A percentile compares a stretch with the other conserved stretches of the same genome.
phyloP scores from a whole-genome alignment of 2,797 vertebrate species.

The Linurgus olivaceus region DNA sequence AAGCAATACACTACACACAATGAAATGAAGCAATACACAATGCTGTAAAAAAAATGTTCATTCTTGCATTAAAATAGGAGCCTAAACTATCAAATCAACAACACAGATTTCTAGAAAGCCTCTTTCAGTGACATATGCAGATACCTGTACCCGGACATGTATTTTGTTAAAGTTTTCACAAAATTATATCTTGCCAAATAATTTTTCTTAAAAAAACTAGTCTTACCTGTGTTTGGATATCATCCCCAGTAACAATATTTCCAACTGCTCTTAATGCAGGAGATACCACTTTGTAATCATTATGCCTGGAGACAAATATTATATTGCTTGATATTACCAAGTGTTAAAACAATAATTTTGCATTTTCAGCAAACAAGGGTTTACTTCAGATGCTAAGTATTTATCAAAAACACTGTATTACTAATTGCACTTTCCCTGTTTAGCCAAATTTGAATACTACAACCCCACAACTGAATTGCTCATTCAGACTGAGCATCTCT shows the following conservation, averaged over 20 bases:
- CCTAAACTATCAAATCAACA: not conserved
- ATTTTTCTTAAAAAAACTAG: not conserved
- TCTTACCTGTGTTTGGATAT: slow-evolving; percentile 93
- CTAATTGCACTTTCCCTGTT: not conserved
- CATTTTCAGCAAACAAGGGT: not conserved
- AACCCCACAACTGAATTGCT: not conserved
- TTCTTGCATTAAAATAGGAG: not conserved
- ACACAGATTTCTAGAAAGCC: not conserved
- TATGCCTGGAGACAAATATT: slow-evolving; percentile 81
- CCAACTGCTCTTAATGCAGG: slow-evolving; percentile 94
- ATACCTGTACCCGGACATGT: not conserved
- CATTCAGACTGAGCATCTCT: not conserved
- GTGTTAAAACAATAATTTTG: not conserved
- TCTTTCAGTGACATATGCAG: not conserved
- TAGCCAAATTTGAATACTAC: not conserved
- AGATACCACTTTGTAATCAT: slow-evolving; percentile 96
- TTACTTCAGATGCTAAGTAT: not conserved
- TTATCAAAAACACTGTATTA: not conserved
- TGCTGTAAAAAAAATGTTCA: not conserved
- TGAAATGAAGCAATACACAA: not conserved
- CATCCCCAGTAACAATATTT: slow-evolving; percentile 96
- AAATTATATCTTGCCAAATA: not conserved
- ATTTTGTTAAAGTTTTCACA: not conserved
- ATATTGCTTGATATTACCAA: not conserved
- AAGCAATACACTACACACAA: not conserved